Conservation (phyloP, 2,113 vertebrate species). For the Ornithorhynchus anatinus region DNA sequence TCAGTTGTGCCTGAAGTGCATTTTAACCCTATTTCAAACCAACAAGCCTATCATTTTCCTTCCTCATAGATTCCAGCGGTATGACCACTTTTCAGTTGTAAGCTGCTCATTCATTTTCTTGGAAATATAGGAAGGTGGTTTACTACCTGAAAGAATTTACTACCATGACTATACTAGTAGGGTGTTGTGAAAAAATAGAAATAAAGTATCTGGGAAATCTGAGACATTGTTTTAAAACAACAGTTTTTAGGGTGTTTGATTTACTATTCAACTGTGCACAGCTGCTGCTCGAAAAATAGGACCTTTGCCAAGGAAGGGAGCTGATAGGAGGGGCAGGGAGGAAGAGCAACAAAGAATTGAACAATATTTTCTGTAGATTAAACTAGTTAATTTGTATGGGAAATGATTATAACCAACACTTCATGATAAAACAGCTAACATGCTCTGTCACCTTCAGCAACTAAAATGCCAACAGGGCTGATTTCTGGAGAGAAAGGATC, state of each 20-base stretch:
- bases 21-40: constrained; percentile 54
- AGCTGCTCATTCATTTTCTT: constrained; percentile 38
- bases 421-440: constrained; percentile 24
- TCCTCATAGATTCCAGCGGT: constrained; percentile 23
- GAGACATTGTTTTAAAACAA: constrained; percentile 85
- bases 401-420: constrained; percentile 49
- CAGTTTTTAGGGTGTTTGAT: constrained; percentile 83
- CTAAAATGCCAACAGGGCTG: not conserved
- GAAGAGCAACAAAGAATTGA: constrained; percentile 2
- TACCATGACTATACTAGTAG: constrained; percentile 46
- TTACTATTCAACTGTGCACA: constrained; percentile 82
- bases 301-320: constrained; percentile 70
- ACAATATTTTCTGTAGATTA: constrained; percentile 57
- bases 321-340: constrained; percentile 37
- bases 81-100: constrained; percentile 42
- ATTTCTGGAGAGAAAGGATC: not conserved
- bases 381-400: constrained; percentile 62
- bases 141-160: constrained; percentile 62
- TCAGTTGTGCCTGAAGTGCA: constrained; percentile 46
- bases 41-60: constrained; percentile 46
- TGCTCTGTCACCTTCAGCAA: constrained; percentile 32
- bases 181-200: constrained; percentile 63
- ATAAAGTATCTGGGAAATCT: constrained; percentile 74
- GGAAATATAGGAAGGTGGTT: constrained; percentile 41
- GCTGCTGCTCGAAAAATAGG: constrained; percentile 79